Evolutionary conservation across 2,113 vertebrate genomes (phyloP), one percentile per base, ranked within the genome.

Genomic region (Sardina pilchardus): DNA sequence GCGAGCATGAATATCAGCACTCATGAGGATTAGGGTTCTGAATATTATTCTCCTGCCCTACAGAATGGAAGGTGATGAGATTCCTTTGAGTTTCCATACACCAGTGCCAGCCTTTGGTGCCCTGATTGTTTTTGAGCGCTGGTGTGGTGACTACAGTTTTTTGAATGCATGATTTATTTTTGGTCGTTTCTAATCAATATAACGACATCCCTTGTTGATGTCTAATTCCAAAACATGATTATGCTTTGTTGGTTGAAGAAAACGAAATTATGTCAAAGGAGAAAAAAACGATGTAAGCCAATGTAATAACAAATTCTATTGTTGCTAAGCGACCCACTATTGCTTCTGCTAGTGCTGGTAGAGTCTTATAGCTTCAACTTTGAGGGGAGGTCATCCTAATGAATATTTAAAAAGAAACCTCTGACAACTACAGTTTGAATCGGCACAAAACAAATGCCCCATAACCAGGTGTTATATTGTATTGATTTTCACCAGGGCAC

Each of bases 271-370:
- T 78, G 14, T 34, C 63, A 71, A 84, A 67, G 44, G 67, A 42
- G 81, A 82, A 24, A 30, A 80, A 53, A 17, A 82, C 36, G 86
- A 42, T 83, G 83, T 89, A 81, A 86, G 53, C 85, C 83, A 80
- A 53, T 87, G 53, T 56, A 48, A 34, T 82, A 63, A 85, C 48
- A 85, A 82, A 71, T 87, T 42, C 26, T 87, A 84, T 53, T 71
- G 90, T 90, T 91, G 89, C 90, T 90, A 89, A 83, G 89, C 82
- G 86, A 89, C 87, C 85, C 4, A 78, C 12, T 36, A 75, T 78
- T 83, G 50, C 84, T 71, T 30, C 26, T 83, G 48, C 80, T 83
- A 30, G 30, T 84, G 71, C 34, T 50, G 83, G 86, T 87, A 83
- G 83, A 86, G 81, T 81, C 84, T 36, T 87, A 84, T 87, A 84